Conservation (phyloP, 2,888 invertebrate species). For the Orchesellides sinensis region DNA sequence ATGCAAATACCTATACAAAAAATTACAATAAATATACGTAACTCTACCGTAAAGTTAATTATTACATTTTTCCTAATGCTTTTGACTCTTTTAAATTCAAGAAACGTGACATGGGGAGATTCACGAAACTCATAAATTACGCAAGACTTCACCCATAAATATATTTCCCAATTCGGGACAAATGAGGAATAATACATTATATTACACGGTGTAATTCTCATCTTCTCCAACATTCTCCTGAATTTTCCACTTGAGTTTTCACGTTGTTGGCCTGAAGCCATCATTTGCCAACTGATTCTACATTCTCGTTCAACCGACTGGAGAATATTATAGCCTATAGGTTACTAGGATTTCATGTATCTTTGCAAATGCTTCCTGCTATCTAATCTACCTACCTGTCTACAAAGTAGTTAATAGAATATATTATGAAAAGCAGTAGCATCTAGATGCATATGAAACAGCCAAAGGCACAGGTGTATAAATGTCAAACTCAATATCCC, state of each 20-base stretch:
- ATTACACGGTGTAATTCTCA: neutral
- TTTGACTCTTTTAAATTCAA: neutral
- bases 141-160: constrained; percentile 60
- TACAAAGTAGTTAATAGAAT: too few species aligned
- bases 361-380: too few species aligned
- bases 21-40: neutral
- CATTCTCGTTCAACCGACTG: too few species aligned
- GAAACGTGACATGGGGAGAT: neutral
- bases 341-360: neutral
- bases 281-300: constrained; percentile 16
- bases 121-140: constrained; percentile 45
- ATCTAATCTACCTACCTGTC: too few species aligned
- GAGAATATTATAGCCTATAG: too few species aligned
- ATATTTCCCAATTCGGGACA: constrained; percentile 59
- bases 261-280: constrained; percentile 63
- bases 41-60: neutral
- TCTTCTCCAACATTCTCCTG: neutral
- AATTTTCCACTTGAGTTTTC: constrained; percentile 14
- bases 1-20: neutral
- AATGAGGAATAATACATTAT: constrained; percentile 52
- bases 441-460: too few species aligned
- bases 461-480: too few species aligned
- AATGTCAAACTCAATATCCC: too few species aligned
- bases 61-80: neutral
- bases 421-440: too few species aligned